phyloP scores from a whole-genome alignment of 1,140 invertebrate species.

The Saccostrea echinata region DNA sequence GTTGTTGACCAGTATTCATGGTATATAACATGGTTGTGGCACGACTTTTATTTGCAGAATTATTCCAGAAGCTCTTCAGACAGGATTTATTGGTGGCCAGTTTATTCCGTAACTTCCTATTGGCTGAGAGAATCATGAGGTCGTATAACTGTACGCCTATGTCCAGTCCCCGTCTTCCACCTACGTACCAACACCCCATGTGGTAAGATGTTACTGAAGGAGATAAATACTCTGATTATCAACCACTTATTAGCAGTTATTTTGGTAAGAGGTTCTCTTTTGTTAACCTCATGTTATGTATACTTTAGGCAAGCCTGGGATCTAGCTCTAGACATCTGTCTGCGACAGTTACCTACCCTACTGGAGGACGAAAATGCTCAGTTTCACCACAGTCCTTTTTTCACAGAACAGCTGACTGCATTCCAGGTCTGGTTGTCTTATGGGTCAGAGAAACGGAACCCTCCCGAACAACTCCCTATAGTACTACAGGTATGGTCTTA shows the following conservation, averaged over 20 bases:
- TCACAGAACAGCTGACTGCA: conserved; percentile 98
- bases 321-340: conserved; percentile 94
- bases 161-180: conserved; percentile 92
- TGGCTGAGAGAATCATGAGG: conserved; percentile 97
- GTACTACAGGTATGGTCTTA: conserved; percentile 88
- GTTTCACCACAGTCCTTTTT: conserved; percentile 88
- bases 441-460: conserved; percentile 87
- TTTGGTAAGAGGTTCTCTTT: neutral
- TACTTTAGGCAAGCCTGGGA: conserved; percentile 95
- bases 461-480: conserved; percentile 98
- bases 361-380: conserved; percentile 67
- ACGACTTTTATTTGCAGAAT: conserved; percentile 83
- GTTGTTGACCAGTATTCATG: neutral
- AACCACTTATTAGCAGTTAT: too few relatives aligned
- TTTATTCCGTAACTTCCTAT: conserved; percentile 97
- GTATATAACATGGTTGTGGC: neutral
- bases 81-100: conserved; percentile 97
- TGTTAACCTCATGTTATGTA: neutral
- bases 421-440: conserved; percentile 97
- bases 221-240: too few relatives aligned
- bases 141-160: conserved; percentile 98
- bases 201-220: conserved; percentile 80
- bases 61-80: conserved; percentile 98
- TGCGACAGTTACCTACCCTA: conserved; percentile 92
- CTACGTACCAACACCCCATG: conserved; percentile 87